Evolutionary conservation across 2,888 invertebrate species (phyloP).

Genomic region (Deroplatys truncata): DNA sequence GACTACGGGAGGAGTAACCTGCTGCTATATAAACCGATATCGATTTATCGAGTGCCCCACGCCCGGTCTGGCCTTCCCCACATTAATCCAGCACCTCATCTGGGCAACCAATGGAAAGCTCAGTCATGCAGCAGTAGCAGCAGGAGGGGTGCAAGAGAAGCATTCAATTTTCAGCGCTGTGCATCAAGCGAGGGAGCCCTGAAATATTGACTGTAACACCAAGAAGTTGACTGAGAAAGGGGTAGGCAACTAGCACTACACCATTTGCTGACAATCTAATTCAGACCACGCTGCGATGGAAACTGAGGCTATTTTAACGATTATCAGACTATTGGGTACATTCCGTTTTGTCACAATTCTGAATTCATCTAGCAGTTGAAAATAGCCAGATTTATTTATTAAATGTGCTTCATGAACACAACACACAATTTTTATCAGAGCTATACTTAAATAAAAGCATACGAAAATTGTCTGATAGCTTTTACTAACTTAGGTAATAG

Average conservation of each 20-base stretch:
- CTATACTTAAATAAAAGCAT: too few relatives aligned
- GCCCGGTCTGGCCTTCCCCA: background rate
- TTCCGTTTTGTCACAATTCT: too few relatives aligned
- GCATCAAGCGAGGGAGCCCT: background rate
- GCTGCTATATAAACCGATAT: constrained; percentile 1
- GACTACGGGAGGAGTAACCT: background rate
- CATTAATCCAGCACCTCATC: constrained; percentile 16
- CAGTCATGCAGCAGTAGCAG: background rate
- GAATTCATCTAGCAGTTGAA: too few relatives aligned
- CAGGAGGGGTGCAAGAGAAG: background rate
- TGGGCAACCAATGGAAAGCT: constrained; percentile 5
- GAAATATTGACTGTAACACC: background rate
- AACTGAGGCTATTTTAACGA: too few relatives aligned
- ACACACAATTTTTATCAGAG: too few relatives aligned
- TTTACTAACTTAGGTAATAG: too few relatives aligned
- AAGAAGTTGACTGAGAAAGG: background rate
- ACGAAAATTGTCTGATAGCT: too few relatives aligned
- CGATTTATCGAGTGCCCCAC: constrained; percentile 1
- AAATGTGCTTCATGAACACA: too few relatives aligned
- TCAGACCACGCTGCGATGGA: background rate
- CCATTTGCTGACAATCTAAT: background rate
- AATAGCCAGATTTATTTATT: too few relatives aligned
- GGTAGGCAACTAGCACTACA: background rate
- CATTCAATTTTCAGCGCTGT: constrained; percentile 11
- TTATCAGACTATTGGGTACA: too few relatives aligned